A percentile compares a stretch with the other conserved stretches of the same genome.
Evolutionary conservation across 2,113 vertebrate genomes (phyloP).

Genomic region (Orycteropus afer): DNA sequence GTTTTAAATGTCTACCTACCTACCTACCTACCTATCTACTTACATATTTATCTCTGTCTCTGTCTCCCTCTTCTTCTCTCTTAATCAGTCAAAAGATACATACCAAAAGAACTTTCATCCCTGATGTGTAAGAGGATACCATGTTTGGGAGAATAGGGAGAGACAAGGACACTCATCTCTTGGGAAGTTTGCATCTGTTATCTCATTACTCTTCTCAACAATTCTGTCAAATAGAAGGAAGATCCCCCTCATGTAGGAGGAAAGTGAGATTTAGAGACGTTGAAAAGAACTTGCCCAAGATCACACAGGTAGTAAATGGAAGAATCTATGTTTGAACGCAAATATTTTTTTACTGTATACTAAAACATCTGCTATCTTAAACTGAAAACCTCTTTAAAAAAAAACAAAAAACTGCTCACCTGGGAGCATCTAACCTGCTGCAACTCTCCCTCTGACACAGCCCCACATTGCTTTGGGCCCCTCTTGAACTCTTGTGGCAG

Average conservation of each 20-base stretch:
- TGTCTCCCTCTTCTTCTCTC: not conserved
- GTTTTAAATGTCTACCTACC: too few species aligned
- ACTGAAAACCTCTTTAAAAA: not conserved
- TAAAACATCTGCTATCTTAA: not conserved
- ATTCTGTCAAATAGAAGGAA: not conserved
- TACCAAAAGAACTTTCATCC: not conserved
- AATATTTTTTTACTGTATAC: not conserved
- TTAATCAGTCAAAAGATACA: not conserved
- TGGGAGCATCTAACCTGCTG: not conserved
- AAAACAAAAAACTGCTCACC: not conserved
- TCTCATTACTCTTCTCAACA: not conserved
- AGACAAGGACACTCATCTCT: not conserved
- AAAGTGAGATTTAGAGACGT: not conserved
- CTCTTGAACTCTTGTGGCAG: not conserved
- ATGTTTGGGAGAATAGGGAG: not conserved
- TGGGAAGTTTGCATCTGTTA: too few species aligned
- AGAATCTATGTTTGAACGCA: not conserved
- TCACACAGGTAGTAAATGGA: not conserved
- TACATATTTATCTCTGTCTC: not conserved
- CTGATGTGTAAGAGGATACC: not conserved
- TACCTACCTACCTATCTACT: not conserved
- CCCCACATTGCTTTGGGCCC: rapidly evolving
- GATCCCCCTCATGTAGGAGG: not conserved
- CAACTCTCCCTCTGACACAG: not conserved
- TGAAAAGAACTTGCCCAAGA: not conserved